Conservation (phyloP, 2,888 invertebrate species). For the Trachelus stipa region DNA sequence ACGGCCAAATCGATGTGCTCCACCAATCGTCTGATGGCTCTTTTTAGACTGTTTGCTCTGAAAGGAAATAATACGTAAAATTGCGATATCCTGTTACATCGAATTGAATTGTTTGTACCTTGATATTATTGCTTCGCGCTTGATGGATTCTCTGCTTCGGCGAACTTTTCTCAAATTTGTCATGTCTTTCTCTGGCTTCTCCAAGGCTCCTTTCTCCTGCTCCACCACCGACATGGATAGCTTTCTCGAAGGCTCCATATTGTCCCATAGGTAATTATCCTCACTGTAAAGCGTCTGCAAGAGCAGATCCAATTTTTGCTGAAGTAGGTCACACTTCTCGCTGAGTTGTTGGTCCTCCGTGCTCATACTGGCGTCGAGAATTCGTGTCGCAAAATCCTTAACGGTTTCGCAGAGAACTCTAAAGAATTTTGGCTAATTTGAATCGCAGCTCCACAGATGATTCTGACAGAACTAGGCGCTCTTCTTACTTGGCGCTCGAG, state of each 20-base stretch:
- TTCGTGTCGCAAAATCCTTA: slow-evolving; percentile 77
- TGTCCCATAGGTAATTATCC: slow-evolving; percentile 64
- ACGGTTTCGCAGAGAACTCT: slow-evolving; percentile 82
- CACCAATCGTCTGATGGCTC: slow-evolving; percentile 82
- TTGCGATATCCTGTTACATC: not conserved
- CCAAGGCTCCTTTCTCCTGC: slow-evolving; percentile 66
- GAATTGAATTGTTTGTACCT: slow-evolving; percentile 43
- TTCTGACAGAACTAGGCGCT: not conserved
- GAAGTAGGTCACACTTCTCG: slow-evolving; percentile 78
- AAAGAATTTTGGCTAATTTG: slow-evolving; percentile 16
- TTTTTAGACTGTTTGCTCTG: slow-evolving; percentile 85
- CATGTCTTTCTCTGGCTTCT: slow-evolving; percentile 70
- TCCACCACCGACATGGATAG: slow-evolving; percentile 30
- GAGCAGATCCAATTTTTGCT: slow-evolving; percentile 81
- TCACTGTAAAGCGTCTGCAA: slow-evolving; percentile 80
- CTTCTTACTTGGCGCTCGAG: slow-evolving; percentile 76
- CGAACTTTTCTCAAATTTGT: slow-evolving; percentile 65
- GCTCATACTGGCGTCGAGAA: slow-evolving; percentile 71
- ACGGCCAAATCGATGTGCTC: slow-evolving; percentile 82
- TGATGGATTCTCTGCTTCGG: slow-evolving; percentile 67
- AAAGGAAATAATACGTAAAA: slow-evolving; percentile 24
- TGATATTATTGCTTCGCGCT: slow-evolving; percentile 72
- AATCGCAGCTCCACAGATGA: no score
- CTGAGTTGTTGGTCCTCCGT: slow-evolving; percentile 73
- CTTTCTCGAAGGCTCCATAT: slow-evolving; percentile 55